Evolutionary conservation across 1,140 invertebrate species (phyloP).

Genomic region (Agrilus planipennis): DNA sequence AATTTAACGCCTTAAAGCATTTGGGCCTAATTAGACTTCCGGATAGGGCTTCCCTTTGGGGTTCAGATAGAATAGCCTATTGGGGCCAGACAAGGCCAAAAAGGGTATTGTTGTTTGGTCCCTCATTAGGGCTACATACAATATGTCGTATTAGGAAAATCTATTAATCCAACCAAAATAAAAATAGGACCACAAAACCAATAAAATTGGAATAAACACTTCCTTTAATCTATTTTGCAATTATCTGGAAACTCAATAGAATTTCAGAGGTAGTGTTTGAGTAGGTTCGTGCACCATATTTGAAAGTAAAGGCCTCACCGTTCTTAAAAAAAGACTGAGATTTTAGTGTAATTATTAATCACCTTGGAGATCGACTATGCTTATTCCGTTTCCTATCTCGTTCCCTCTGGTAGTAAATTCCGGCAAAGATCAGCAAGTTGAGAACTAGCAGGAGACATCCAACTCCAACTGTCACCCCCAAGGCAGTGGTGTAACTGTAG

Average conservation of each 20-base stretch:
- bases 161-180: too few species aligned
- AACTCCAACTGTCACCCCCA: constrained; percentile 80
- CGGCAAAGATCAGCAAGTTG: constrained; percentile 79
- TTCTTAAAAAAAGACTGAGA: neutral
- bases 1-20: too few species aligned
- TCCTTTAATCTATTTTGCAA: too few species aligned
- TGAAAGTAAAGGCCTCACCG: neutral
- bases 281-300: neutral
- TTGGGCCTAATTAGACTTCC: too few species aligned
- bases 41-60: too few species aligned
- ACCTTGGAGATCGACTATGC: constrained; percentile 12
- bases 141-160: too few species aligned
- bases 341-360: neutral
- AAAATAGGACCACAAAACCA: too few species aligned
- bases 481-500: constrained; percentile 63
- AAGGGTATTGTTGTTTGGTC: too few species aligned
- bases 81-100: too few species aligned
- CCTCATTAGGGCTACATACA: too few species aligned
- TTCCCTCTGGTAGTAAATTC: constrained; percentile 74
- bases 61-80: too few species aligned
- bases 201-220: too few species aligned
- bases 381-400: constrained; percentile 35
- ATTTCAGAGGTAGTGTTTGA: neutral
- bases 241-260: neutral
- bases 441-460: constrained; percentile 76